These are phyloP conservation scores for Polypterus senegalus DNA, from an alignment of 2,113 vertebrate genomes.

Conservation along the genomic window DNA sequence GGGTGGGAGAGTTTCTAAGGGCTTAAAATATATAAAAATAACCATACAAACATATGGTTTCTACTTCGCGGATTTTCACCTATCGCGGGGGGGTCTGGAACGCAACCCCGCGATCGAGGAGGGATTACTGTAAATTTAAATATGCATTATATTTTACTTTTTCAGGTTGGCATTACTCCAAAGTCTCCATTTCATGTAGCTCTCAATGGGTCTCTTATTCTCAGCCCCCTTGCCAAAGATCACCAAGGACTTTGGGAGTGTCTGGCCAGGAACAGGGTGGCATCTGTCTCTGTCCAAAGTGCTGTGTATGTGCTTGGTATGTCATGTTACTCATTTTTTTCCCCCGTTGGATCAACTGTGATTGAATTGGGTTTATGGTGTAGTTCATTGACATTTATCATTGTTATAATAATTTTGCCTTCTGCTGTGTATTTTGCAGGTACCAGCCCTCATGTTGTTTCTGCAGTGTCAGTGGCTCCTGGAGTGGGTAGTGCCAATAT, in stretches of 20 bases:
- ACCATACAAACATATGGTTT: too few species aligned
- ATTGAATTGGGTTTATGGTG: neutral
- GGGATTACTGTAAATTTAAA: too few species aligned
- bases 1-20: too few species aligned
- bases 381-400: neutral
- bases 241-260: conserved; percentile 84
- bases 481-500: conserved; percentile 69
- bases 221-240: conserved; percentile 69
- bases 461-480: conserved; percentile 53
- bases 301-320: conserved; percentile 74
- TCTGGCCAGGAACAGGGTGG: conserved; percentile 66
- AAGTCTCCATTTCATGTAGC: conserved; percentile 48
- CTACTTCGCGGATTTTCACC: too few species aligned
- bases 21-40: too few species aligned
- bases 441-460: conserved; percentile 77
- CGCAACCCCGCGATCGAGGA: too few species aligned
- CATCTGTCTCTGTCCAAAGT: conserved; percentile 57
- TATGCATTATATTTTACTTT: too few species aligned
- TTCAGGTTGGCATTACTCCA: conserved; percentile 54
- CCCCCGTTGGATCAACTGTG: too few species aligned
- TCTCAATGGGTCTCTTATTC: conserved; percentile 66
- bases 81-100: too few species aligned
- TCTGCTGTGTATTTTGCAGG: conserved; percentile 39
- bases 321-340: conserved; percentile 3
- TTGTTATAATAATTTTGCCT: neutral